Conservation (phyloP, 2,888 invertebrate species). For the Encarsia formosa region DNA sequence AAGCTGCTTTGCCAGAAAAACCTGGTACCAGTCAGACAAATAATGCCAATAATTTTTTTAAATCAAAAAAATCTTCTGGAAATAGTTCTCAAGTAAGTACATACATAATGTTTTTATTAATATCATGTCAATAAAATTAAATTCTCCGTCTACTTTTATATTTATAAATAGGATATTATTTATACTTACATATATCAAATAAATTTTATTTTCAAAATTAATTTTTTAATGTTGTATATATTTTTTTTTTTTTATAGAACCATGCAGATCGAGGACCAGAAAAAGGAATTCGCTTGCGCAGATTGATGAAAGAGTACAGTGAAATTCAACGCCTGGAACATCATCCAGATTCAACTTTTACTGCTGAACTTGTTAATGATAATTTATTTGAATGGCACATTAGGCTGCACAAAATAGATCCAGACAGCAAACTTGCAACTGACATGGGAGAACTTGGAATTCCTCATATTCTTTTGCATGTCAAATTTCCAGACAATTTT, state of each 20-base stretch:
- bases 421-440: constrained; percentile 76
- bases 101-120: neutral
- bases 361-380: constrained; percentile 80
- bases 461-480: constrained; percentile 70
- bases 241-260: constrained; percentile 29
- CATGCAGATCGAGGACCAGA: constrained; percentile 45
- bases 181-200: too few relatives aligned
- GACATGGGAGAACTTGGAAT: constrained; percentile 77
- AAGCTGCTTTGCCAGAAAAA: constrained; percentile 40
- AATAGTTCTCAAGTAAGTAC: constrained; percentile 39
- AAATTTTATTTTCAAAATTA: neutral
- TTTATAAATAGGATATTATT: too few relatives aligned
- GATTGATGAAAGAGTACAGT: constrained; percentile 81
- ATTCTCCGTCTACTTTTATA: neutral
- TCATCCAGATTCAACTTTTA: constrained; percentile 70
- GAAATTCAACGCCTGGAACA: constrained; percentile 74
- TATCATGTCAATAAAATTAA: neutral
- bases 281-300: constrained; percentile 66
- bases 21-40: constrained; percentile 39
- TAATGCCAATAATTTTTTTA: constrained; percentile 41
- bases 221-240: neutral
- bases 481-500: constrained; percentile 83
- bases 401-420: constrained; percentile 74
- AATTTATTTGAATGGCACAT: constrained; percentile 87
- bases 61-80: constrained; percentile 41